Conservation (phyloP, 2,113 vertebrate species). For the Saguinus imperator region DNA sequence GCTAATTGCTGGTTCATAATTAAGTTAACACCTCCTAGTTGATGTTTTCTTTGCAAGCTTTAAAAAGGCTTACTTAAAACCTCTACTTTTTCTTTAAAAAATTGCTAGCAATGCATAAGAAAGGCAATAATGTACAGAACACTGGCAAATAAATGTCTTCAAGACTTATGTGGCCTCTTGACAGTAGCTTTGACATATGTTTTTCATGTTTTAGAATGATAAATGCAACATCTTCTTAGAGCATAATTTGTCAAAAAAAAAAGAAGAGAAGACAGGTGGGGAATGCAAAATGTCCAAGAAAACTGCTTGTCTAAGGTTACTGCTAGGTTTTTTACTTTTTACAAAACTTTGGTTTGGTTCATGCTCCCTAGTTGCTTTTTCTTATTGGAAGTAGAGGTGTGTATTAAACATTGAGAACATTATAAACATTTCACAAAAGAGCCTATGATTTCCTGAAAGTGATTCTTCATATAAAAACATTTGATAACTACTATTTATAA, state of each 20-base stretch:
- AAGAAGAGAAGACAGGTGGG: background rate
- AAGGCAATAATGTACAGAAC: conserved; percentile 52
- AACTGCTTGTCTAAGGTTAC: conserved; percentile 43
- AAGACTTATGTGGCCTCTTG: conserved; percentile 58
- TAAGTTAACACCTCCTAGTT: conserved; percentile 61
- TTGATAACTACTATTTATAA: background rate
- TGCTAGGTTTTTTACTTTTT: conserved; percentile 41
- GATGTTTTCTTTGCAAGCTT: conserved; percentile 65
- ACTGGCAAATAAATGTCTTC: conserved; percentile 68
- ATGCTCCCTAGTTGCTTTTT: background rate
- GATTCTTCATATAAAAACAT: background rate
- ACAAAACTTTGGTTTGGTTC: background rate
- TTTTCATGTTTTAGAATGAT: conserved; percentile 74
- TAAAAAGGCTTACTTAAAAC: conserved; percentile 72
- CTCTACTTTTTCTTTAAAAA: conserved; percentile 52
- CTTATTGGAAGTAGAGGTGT: background rate
- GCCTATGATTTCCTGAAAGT: background rate
- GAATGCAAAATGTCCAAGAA: conserved; percentile 54
- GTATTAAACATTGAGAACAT: background rate
- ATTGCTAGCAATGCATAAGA: conserved; percentile 40
- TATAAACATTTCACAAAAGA: background rate
- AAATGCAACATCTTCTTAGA: conserved; percentile 60
- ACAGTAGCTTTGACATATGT: conserved; percentile 58
- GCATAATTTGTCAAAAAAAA: conserved; percentile 61
- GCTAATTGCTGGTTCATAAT: conserved; percentile 70